Conservation (phyloP, 2,888 invertebrate genomes). For the Stenurella melanura region DNA sequence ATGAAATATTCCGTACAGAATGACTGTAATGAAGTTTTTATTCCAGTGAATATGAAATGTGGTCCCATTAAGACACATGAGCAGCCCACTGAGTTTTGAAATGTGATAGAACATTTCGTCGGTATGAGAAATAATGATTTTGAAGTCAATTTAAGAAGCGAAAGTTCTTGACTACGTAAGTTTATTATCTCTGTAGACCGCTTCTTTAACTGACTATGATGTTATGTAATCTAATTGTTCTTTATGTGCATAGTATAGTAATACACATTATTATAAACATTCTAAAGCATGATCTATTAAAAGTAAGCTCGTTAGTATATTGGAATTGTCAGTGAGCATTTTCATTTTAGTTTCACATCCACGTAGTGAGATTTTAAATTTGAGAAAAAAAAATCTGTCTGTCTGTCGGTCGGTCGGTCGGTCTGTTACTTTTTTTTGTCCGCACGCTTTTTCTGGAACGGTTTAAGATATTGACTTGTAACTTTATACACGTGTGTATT, state of each 20-base stretch:
- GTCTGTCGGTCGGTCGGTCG: too few relatives aligned
- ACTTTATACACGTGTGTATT: too few relatives aligned
- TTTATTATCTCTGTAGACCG: background rate
- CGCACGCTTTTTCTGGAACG: too few relatives aligned
- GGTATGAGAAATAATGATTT: constrained; percentile 4
- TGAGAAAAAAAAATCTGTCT: too few relatives aligned
- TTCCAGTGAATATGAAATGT: constrained; percentile 55
- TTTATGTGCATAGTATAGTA: background rate
- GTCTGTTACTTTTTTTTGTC: too few relatives aligned
- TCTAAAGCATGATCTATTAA: too few relatives aligned
- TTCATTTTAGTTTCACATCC: too few relatives aligned
- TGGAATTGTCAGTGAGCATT: too few relatives aligned
- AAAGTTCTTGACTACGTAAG: constrained; percentile 11
- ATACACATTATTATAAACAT: too few relatives aligned
- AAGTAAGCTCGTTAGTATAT: too few relatives aligned
- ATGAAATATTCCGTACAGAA: constrained; percentile 59
- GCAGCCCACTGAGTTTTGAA: constrained; percentile 27
- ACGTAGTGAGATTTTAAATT: too few relatives aligned
- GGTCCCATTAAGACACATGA: constrained; percentile 50
- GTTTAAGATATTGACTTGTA: too few relatives aligned
- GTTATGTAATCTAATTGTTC: constrained; percentile 3
- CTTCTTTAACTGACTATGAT: background rate
- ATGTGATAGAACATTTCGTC: constrained; percentile 5
- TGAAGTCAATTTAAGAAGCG: constrained; percentile 13
- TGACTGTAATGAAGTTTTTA: constrained; percentile 61